Conservation (phyloP, 2,888 invertebrate species). For the Cloeon dipterum region DNA sequence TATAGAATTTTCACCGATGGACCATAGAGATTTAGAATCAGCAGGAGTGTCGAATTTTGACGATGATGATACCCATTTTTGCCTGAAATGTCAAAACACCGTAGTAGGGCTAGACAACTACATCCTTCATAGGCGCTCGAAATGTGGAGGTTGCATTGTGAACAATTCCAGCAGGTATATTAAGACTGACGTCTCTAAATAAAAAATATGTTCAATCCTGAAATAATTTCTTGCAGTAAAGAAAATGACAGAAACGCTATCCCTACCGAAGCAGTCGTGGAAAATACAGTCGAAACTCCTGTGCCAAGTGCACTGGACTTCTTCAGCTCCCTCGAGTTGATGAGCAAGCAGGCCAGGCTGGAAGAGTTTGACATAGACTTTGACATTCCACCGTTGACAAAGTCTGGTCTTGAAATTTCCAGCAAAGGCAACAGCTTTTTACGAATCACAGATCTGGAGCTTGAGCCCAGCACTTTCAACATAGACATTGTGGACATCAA, state of each 20-base stretch:
- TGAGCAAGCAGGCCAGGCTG: conserved; percentile 11
- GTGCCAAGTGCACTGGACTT: conserved; percentile 27
- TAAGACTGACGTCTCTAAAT: conserved; percentile 9
- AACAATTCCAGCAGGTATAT: neutral
- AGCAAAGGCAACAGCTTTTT: neutral
- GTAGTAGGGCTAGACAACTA: conserved; percentile 71
- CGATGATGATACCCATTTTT: conserved; percentile 67
- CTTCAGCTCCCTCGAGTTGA: conserved; percentile 44
- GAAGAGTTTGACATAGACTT: neutral
- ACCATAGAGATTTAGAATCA: neutral
- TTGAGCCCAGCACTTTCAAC: neutral
- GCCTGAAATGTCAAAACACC: conserved; percentile 65
- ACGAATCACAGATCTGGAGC: neutral
- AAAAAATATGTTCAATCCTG: too few species aligned
- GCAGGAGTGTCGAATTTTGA: too few species aligned
- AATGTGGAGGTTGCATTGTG: conserved; percentile 28
- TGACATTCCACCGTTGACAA: neutral
- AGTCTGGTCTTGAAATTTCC: neutral
- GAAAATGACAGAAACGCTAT: too few species aligned
- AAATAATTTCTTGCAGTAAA: too few species aligned
- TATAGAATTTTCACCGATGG: too few species aligned
- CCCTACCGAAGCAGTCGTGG: conserved; percentile 15
- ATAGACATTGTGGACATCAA: neutral
- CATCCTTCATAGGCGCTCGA: conserved; percentile 53
- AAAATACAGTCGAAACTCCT: conserved; percentile 8